Evolutionary conservation across 2,113 vertebrate genomes (phyloP).

Genomic region (Acanthochromis polyacanthus): DNA sequence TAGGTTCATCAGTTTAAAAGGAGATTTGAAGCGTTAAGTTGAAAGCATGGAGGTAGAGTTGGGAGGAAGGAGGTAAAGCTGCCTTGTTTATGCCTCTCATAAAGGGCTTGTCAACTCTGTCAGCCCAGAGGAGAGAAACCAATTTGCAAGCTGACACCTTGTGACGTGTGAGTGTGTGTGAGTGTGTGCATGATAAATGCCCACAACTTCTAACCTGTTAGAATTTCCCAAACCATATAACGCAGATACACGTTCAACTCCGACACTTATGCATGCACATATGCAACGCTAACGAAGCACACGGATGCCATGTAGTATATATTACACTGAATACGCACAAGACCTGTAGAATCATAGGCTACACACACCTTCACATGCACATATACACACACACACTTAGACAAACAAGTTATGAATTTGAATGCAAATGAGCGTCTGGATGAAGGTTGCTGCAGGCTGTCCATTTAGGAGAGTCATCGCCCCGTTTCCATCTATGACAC

Average conservation of each 20-base stretch:
- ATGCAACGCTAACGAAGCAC: background rate
- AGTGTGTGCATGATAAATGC: slow-evolving; percentile 38
- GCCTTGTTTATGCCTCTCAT: slow-evolving; percentile 78
- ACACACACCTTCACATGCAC: slow-evolving; percentile 5
- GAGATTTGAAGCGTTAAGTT: slow-evolving; percentile 63
- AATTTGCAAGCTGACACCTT: slow-evolving; percentile 78
- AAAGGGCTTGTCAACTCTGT: slow-evolving; percentile 80
- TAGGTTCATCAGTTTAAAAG: slow-evolving; percentile 56
- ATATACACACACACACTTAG: slow-evolving; percentile 18
- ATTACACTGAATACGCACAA: background rate
- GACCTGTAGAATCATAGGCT: background rate
- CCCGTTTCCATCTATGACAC: slow-evolving; percentile 67
- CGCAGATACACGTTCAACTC: background rate
- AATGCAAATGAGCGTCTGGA: slow-evolving; percentile 74
- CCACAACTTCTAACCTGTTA: slow-evolving; percentile 50
- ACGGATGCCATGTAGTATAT: background rate
- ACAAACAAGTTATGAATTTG: slow-evolving; percentile 71
- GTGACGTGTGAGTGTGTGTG: slow-evolving; percentile 34
- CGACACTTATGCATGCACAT: background rate
- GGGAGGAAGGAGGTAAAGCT: slow-evolving; percentile 26
- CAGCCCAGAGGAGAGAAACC: slow-evolving; percentile 76
- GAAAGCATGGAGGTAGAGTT: slow-evolving; percentile 45
- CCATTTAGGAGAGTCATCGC: slow-evolving; percentile 76
- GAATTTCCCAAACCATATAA: background rate
- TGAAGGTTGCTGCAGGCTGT: slow-evolving; percentile 70